Evolutionary conservation across 2,888 invertebrate genomes (phyloP).

Genomic region (Cyrtodaria siliqua): DNA sequence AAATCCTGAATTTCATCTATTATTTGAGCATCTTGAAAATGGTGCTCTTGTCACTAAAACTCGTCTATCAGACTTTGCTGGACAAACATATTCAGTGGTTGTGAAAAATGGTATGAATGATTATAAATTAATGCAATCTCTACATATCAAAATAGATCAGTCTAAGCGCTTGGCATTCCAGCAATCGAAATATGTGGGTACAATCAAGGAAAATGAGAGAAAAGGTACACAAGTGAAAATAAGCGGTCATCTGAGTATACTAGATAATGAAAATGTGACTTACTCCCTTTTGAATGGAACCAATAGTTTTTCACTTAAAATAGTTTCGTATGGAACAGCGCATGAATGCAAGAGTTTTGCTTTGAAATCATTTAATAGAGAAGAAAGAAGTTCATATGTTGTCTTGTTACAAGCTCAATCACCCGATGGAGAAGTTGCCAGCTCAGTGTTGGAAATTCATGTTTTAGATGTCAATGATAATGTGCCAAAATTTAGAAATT

Average conservation of each 20-base stretch:
- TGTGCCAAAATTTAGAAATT: constrained; percentile 95
- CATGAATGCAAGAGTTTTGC: constrained; percentile 71
- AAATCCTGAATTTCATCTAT: constrained; percentile 20
- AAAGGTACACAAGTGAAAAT: constrained; percentile 51
- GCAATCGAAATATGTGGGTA: constrained; percentile 60
- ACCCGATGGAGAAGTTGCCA: constrained; percentile 35
- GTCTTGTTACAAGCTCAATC: constrained; percentile 88
- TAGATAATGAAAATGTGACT: constrained; percentile 37
- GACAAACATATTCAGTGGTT: constrained; percentile 51
- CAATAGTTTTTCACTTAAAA: constrained; percentile 38
- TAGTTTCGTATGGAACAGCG: constrained; percentile 31
- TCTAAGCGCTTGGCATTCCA: constrained; percentile 54
- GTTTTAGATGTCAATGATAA: constrained; percentile 98
- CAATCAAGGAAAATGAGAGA: constrained; percentile 64
- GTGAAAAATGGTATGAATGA: constrained; percentile 47
- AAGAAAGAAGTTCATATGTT: constrained; percentile 90
- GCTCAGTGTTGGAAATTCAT: constrained; percentile 56
- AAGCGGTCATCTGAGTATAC: constrained; percentile 52
- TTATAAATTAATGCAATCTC: constrained; percentile 26
- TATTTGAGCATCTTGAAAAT: constrained; percentile 46
- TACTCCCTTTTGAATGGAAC: constrained; percentile 41
- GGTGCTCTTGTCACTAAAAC: constrained; percentile 70
- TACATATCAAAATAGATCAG: constrained; percentile 52
- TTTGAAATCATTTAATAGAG: constrained; percentile 91
- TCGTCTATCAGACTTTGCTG: constrained; percentile 57